A percentile compares a stretch with the other conserved stretches of the same genome.
Evolutionary conservation across 2,797 vertebrate genomes (phyloP).

Genomic region (Notoglanidium macrostoma): DNA sequence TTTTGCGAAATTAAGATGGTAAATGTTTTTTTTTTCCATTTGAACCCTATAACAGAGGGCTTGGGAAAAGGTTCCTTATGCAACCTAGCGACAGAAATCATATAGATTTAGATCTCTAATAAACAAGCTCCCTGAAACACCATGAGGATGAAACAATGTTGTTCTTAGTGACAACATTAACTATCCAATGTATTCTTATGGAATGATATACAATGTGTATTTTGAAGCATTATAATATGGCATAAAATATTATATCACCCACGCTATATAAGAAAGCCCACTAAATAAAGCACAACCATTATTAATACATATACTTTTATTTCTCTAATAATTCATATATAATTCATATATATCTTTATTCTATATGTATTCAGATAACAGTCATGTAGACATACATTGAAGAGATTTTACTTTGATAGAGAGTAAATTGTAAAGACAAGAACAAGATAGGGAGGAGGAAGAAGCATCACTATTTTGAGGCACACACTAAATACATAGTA

Average conservation of each 20-base stretch:
- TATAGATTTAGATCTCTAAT: conserved; percentile 13
- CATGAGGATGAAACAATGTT: not conserved
- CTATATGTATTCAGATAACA: conserved; percentile 76
- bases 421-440: conserved; percentile 43
- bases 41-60: not conserved
- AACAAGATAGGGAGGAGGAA: conserved; percentile 30
- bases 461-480: conserved; percentile 48
- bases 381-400: conserved; percentile 75
- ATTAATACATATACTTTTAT: conserved; percentile 60
- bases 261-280: not conserved
- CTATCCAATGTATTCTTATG: not conserved
- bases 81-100: not conserved
- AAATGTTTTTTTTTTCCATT: not conserved
- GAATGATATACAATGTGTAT: not conserved
- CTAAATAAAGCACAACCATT: conserved; percentile 34
- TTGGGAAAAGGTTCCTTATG: not conserved
- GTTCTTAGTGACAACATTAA: not conserved
- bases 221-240: not conserved
- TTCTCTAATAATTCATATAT: conserved; percentile 60
- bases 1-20: not conserved
- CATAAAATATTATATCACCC: not conserved
- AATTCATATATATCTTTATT: conserved; percentile 65
- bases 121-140: not conserved
- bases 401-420: conserved; percentile 60
- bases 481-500: conserved; percentile 47